These are phyloP conservation scores for Halocynthia aurantium DNA, from an alignment of 23 tunicate genomes.

Conservation along the genomic window DNA sequence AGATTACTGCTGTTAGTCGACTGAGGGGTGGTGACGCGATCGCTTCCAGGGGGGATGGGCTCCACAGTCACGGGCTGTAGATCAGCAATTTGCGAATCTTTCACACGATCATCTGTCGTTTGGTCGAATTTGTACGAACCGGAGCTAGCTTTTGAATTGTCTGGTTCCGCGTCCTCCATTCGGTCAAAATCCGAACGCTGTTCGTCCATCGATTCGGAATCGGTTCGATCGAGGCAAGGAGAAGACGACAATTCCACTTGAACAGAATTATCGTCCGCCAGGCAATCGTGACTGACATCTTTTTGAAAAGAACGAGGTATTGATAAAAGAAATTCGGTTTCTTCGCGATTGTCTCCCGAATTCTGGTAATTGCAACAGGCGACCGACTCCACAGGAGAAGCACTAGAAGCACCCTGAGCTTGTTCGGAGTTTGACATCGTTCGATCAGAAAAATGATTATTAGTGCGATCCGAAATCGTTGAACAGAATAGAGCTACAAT, in stretches of 20 bases:
- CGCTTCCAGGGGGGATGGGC: background rate
- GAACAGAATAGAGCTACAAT: too few species aligned
- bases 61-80: background rate
- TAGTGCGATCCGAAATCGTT: too few species aligned
- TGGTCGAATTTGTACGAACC: too few species aligned
- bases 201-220: background rate
- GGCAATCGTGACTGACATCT: background rate
- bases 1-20: too few species aligned
- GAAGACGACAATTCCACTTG: background rate
- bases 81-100: too few species aligned
- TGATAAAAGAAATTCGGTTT: slow-evolving; percentile 10
- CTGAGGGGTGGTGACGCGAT: background rate
- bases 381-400: background rate
- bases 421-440: too few species aligned
- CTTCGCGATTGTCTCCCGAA: background rate
- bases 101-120: too few species aligned
- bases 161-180: background rate
- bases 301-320: background rate
- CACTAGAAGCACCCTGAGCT: background rate
- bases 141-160: background rate
- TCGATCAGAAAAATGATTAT: too few species aligned
- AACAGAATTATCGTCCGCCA: background rate
- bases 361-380: background rate
- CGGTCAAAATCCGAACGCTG: background rate
- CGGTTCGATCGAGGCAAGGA: background rate